Percentiles rank a stretch among this genome's conserved stretches.
These are phyloP conservation scores for Orthosia gracilis DNA, from an alignment of 2,888 invertebrate species.

Conservation along the genomic window DNA sequence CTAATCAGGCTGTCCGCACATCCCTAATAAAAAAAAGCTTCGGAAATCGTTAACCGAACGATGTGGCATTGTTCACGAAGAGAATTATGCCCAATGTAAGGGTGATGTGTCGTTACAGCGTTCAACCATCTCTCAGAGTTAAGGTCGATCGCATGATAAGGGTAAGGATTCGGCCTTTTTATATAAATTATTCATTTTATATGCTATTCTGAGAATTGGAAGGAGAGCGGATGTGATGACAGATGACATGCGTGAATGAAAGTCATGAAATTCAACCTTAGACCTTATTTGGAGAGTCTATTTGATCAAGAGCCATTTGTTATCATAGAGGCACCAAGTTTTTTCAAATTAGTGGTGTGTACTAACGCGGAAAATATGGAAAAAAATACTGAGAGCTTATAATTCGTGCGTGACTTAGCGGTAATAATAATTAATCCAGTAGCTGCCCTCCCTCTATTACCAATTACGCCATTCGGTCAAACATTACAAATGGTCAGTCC, in stretches of 20 bases:
- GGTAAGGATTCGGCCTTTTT: slow-evolving; percentile 61
- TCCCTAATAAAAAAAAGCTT: slow-evolving; percentile 58
- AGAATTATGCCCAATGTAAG: slow-evolving; percentile 80
- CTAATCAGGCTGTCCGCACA: slow-evolving; percentile 56
- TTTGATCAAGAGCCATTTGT: slow-evolving; percentile 12
- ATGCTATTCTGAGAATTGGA: slow-evolving; percentile 53
- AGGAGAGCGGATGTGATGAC: slow-evolving; percentile 43
- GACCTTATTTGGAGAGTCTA: slow-evolving; percentile 30
- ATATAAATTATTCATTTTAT: slow-evolving; percentile 63
- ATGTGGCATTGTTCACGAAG: slow-evolving; percentile 76
- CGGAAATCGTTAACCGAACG: slow-evolving; percentile 75
- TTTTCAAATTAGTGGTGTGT: neutral
- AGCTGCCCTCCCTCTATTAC: slow-evolving; percentile 71
- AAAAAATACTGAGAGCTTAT: slow-evolving; percentile 33
- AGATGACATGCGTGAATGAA: slow-evolving; percentile 56
- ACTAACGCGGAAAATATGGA: neutral
- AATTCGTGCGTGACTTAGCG: slow-evolving; percentile 72
- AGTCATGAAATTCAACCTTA: slow-evolving; percentile 43
- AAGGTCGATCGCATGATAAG: slow-evolving; percentile 61
- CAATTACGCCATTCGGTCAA: slow-evolving; percentile 76
- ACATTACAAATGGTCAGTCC: slow-evolving; percentile 75
- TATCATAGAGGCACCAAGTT: slow-evolving; percentile 3
- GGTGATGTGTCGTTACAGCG: slow-evolving; percentile 70
- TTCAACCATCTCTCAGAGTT: slow-evolving; percentile 64
- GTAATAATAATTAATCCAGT: slow-evolving; percentile 73